phyloP scores from a whole-genome alignment of 2,797 vertebrate genomes.

The Acropternis orthonyx region DNA sequence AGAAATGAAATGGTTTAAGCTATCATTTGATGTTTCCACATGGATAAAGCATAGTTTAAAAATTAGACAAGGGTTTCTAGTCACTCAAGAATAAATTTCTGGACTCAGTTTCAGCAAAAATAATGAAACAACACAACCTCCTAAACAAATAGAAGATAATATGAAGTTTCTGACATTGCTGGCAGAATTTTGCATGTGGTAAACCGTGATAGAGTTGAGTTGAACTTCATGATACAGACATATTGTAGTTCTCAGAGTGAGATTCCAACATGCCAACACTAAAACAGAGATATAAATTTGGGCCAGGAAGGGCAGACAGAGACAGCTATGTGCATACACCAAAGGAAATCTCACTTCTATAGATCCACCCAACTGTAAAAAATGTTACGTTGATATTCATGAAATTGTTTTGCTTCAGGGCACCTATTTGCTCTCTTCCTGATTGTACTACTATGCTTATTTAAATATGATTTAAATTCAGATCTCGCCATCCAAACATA shows the following conservation, averaged over 20 bases:
- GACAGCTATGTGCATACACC: not conserved
- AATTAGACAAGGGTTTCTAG: not conserved
- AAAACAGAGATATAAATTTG: not conserved
- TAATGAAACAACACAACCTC: not conserved
- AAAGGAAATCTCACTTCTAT: not conserved
- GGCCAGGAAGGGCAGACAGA: not conserved
- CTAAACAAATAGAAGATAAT: not conserved
- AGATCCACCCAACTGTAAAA: not conserved
- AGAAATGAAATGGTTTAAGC: not conserved
- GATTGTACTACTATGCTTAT: not conserved
- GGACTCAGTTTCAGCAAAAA: not conserved
- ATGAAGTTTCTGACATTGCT: not conserved
- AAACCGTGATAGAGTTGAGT: not conserved
- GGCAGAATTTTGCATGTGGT: not conserved
- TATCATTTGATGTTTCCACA: not conserved
- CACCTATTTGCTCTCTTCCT: not conserved
- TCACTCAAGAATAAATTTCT: not conserved
- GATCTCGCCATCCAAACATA: not conserved
- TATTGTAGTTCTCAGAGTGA: not conserved
- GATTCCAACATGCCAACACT: not conserved
- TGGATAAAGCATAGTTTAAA: not conserved
- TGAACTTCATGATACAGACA: not conserved
- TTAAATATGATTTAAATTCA: constrained; percentile 55
- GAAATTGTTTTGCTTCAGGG: not conserved
- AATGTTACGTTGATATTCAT: not conserved